These are phyloP conservation scores for Cyanocitta stelleri DNA, from an alignment of 2,113 vertebrate species.

Conservation along the genomic window DNA sequence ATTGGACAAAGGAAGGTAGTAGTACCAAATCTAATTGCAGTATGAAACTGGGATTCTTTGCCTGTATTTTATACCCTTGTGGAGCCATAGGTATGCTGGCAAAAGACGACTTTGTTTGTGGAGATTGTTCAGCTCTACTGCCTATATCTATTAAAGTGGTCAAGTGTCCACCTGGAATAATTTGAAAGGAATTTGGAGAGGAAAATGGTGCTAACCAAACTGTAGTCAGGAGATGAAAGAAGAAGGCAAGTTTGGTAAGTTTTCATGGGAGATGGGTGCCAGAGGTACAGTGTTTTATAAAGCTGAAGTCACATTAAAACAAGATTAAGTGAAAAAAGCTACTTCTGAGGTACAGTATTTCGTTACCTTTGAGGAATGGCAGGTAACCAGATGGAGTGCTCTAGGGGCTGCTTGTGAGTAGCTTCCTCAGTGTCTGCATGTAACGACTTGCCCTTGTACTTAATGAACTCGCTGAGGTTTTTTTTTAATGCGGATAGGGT, in stretches of 20 bases:
- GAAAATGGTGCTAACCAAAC: background rate
- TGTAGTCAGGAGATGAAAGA: background rate
- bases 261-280: background rate
- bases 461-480: background rate
- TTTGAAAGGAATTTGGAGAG: background rate
- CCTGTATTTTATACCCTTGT: background rate
- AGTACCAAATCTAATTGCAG: accelerated
- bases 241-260: background rate
- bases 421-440: background rate
- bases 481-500: background rate
- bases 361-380: background rate
- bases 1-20: background rate
- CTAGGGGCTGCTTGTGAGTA: background rate
- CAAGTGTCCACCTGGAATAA: background rate
- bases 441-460: background rate
- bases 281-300: background rate
- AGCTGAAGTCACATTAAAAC: background rate
- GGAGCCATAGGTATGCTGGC: background rate
- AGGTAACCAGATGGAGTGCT: background rate
- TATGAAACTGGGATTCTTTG: background rate
- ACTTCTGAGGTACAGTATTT: background rate
- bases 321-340: background rate
- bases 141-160: background rate
- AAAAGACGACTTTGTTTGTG: background rate
- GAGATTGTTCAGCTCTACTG: background rate